Evolutionary conservation across 2,113 vertebrate genomes (phyloP).

Genomic region (Vulpes lagopus): DNA sequence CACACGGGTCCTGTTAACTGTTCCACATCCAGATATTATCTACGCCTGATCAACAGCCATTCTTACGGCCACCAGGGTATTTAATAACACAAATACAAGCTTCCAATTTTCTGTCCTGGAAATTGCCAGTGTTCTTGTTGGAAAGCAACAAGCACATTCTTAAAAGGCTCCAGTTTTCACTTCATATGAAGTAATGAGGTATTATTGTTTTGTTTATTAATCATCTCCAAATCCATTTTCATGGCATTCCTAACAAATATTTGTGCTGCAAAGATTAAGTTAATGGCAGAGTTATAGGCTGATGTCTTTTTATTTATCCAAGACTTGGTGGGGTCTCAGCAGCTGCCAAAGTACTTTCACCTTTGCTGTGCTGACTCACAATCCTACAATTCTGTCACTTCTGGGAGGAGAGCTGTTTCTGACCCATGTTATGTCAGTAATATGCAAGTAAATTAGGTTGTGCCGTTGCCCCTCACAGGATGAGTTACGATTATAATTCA

Average conservation of each 20-base stretch:
- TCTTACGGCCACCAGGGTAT: neutral
- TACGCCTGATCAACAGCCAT: neutral
- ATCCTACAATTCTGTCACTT: neutral
- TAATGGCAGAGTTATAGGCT: conserved; percentile 34
- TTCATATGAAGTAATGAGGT: conserved; percentile 52
- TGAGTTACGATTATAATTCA: neutral
- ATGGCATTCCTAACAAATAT: conserved; percentile 64
- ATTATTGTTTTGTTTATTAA: conserved; percentile 71
- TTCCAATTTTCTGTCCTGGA: conserved; percentile 44
- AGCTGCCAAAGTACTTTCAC: conserved; percentile 42
- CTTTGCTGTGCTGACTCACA: neutral
- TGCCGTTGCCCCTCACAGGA: neutral
- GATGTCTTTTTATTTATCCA: conserved; percentile 62
- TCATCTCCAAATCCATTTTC: conserved; percentile 72
- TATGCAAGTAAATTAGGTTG: neutral
- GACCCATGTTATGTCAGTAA: neutral
- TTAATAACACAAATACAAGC: neutral
- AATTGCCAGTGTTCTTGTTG: conserved; percentile 2
- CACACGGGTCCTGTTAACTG: neutral
- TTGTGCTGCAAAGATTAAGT: conserved; percentile 73
- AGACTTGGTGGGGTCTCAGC: conserved; percentile 28
- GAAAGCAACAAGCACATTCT: conserved; percentile 35
- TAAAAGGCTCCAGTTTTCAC: conserved; percentile 34
- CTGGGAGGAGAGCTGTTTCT: neutral
- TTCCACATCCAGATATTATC: neutral